These are phyloP conservation scores for Trogon surrucura DNA, from an alignment of 2,113 vertebrate species.

Conservation along the genomic window DNA sequence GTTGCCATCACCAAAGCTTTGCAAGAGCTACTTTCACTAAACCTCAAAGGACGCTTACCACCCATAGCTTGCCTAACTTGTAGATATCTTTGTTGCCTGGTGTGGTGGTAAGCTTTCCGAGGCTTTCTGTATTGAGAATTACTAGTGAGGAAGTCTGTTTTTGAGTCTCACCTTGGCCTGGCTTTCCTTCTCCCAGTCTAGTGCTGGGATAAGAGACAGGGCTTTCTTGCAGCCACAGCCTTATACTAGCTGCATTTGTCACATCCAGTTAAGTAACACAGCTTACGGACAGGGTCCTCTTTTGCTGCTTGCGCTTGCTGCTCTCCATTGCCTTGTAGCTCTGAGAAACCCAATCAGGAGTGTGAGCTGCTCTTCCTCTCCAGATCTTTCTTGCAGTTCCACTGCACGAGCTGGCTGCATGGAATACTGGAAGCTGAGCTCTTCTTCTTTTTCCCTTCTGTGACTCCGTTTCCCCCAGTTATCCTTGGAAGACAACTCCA, in stretches of 20 bases:
- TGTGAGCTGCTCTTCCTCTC: rapidly evolving
- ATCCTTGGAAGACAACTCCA: not conserved
- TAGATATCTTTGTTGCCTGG: not conserved
- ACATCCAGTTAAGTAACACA: not conserved
- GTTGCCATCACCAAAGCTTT: not conserved
- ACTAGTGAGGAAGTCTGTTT: not conserved
- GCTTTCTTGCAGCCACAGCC: not conserved
- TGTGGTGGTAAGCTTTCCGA: not conserved
- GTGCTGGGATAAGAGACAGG: not conserved
- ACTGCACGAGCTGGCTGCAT: not conserved
- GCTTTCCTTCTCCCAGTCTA: not conserved
- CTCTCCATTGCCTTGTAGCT: not conserved
- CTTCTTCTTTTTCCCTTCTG: not conserved
- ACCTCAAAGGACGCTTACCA: not conserved
- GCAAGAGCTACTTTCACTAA: not conserved
- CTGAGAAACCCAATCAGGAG: not conserved
- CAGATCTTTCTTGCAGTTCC: not conserved
- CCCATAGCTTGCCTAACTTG: not conserved
- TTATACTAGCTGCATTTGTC: not conserved
- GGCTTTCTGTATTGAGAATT: not conserved
- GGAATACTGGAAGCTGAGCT: not conserved
- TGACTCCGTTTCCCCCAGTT: not conserved
- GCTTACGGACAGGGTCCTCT: not conserved
- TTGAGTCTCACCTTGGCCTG: not conserved
- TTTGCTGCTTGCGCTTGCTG: not conserved